Base-by-base conservation (phyloP, 2,113 vertebrate genomes). In the Neolamprologus longior region DNA sequence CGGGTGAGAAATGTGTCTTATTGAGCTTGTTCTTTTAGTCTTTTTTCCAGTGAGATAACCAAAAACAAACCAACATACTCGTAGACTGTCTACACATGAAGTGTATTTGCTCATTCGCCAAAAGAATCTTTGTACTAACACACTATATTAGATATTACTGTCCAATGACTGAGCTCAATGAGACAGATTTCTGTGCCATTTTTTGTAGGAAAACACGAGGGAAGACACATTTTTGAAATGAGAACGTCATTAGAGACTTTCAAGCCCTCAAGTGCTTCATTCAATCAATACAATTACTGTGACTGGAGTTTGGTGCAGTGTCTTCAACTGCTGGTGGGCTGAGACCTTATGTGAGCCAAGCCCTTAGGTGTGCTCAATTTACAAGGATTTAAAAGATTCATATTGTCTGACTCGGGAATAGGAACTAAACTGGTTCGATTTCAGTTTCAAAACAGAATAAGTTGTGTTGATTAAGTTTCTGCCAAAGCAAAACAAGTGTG, bases 131-230 rank as follows among this genome's bases (percentile, higher is more conserved):
- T 73, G 35, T 26, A 0, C 66, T 42, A 42, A 24, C 13, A 24
- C 3, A 10, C 21, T 73, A 71, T 9, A 71, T 71, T 40, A 42
- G n/a, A 42, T 24, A 33, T 21, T 2, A 9, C 63, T 24, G 63
- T 21, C n/a, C 37, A 42, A 11, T 45, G 68, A 45, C 68, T 73
- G 37, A 17, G 13, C 21, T 45, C 40, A 28, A 0, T 3, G 47
- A 76, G 61, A 68, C 50, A 1, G 28, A 4, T 19, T 3, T 45
- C 54, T 24, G 66, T 13, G 15, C 80, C 61, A 1, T 76, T 94
- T 87, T 86, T 47, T 82, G 21, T 79, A 87, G 91, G 92, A 89
- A 92, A 82, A 17, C 2, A 15, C 35, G 6, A 12, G 21, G 2
- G 7, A 81, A 31, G 1, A 3, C 6, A 90, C 83, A 91, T 6